Base-by-base conservation (phyloP, 2,797 vertebrate genomes). In the Etheostoma perlongum region DNA sequence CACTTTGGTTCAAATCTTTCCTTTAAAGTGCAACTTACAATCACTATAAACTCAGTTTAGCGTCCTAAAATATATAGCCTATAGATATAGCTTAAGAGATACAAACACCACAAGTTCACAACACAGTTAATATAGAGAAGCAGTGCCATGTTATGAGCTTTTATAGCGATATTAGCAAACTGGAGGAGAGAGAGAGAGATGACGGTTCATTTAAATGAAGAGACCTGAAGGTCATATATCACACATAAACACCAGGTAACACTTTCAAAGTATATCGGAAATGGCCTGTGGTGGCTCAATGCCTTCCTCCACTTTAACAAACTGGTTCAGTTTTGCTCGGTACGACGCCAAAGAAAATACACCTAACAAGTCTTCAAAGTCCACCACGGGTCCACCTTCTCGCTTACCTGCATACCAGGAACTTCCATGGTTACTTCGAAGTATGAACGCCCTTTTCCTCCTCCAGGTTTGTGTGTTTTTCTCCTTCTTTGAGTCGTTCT, bases 351-450 rank as follows among this genome's bases (percentile, higher is more conserved):
- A 40, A 10, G 11, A 40, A 33, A 47, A 74, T 18, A 4, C 0
- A 5, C 5, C 23, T 0, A 25, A 21, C 9, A 13, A 40, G n/a
- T 18, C 21, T 16, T 49, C 2, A 52, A 15, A n/a, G 36, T 11
- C 0, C 1, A 4, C 8, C 44, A 23, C 18, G 1, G 63, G 62
- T 87, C 72, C 87, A 90, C 90, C 91, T 87, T 83, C 47, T n/a
- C 1, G 1, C 90, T 91, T 51, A 94, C 93, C 93, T 94, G 93
- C 90, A 94, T 92, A 89, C 93, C 93, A 90, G 92, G 93, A 90
- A 94, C 93, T 53, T 94, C 93, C 93, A 94, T 93, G 81, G 87
- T 81, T 60, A 85, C 88, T 90, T 87, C 79, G 33, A 63, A 62
- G 85, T 70, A 47, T 47, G 74, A 83, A 83, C 87, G 82, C 85